phyloP scores from a whole-genome alignment of 2,797 vertebrate genomes.

The Myotis vivesi region DNA sequence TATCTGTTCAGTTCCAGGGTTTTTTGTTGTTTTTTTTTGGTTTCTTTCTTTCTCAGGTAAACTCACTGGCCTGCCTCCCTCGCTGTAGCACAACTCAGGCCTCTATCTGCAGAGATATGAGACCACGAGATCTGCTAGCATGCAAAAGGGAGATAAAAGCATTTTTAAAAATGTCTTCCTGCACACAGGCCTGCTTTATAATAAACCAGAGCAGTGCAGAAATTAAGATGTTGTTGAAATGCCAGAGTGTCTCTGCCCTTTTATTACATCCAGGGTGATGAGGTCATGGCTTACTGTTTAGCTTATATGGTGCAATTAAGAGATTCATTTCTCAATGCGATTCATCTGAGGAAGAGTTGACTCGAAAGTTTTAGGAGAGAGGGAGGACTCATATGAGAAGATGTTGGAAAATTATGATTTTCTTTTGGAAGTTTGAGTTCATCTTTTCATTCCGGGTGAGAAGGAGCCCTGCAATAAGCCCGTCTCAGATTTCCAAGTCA shows the following conservation, averaged over 20 bases:
- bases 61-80: background rate
- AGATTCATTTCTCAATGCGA: conserved; percentile 79
- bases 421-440: conserved; percentile 63
- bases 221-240: conserved; percentile 76
- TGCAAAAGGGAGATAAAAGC: conserved; percentile 68
- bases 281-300: conserved; percentile 80
- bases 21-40: background rate
- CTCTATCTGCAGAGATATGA: conserved; percentile 30
- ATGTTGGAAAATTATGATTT: conserved; percentile 60
- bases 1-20: background rate
- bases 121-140: conserved; percentile 42
- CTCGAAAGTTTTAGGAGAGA: conserved; percentile 69
- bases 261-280: conserved; percentile 77
- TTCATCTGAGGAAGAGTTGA: conserved; percentile 75
- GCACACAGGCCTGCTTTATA: conserved; percentile 59
- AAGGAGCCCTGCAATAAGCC: conserved; percentile 47
- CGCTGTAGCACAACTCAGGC: background rate
- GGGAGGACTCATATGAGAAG: conserved; percentile 42
- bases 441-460: conserved; percentile 59
- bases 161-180: background rate
- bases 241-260: conserved; percentile 68
- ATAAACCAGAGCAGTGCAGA: conserved; percentile 58
- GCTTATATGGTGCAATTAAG: conserved; percentile 78
- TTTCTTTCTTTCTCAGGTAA: conserved; percentile 57
- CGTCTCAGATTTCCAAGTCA: conserved; percentile 58